A percentile compares a stretch with the other conserved stretches of the same genome.
phyloP scores from a whole-genome alignment of 2,797 vertebrate genomes.

The Taeniopygia guttata region DNA sequence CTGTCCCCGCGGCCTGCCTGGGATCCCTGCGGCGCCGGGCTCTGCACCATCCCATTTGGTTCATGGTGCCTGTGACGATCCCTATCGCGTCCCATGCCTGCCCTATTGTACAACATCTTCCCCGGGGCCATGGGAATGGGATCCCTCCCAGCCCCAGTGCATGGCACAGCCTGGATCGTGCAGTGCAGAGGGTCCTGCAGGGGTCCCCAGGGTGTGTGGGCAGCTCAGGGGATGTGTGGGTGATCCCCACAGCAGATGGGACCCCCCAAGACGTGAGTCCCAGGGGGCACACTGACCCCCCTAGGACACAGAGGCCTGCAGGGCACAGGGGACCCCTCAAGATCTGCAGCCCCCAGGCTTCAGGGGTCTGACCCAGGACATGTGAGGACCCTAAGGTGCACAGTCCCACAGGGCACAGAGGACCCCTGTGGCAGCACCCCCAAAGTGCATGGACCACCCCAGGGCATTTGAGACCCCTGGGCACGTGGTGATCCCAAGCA shows the following conservation, averaged over 20 bases:
- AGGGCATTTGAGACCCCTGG: rapidly evolving
- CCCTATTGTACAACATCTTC: neutral
- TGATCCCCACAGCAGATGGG: neutral
- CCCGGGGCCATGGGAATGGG: neutral
- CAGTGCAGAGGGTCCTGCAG: rapidly evolving
- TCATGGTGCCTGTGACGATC: neutral
- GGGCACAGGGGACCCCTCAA: neutral
- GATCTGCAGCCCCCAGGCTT: rapidly evolving
- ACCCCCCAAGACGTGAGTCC: too few relatives aligned
- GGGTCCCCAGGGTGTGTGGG: rapidly evolving
- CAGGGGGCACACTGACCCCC: rapidly evolving
- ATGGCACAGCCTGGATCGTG: neutral
- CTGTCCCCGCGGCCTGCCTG: rapidly evolving
- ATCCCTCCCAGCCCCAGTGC: rapidly evolving
- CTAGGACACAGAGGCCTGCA: neutral
- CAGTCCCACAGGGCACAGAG: neutral
- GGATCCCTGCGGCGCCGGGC: neutral
- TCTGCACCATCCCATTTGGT: rapidly evolving
- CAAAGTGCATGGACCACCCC: rapidly evolving
- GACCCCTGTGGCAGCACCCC: too few relatives aligned
- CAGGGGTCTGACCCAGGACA: too few relatives aligned
- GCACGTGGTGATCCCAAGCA: rapidly evolving
- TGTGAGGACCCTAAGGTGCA: rapidly evolving
- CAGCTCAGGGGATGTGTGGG: too few relatives aligned
- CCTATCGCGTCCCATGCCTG: rapidly evolving